Base-by-base conservation (phyloP, 2,888 invertebrate species). In the Nipponacmea schrenckii region DNA sequence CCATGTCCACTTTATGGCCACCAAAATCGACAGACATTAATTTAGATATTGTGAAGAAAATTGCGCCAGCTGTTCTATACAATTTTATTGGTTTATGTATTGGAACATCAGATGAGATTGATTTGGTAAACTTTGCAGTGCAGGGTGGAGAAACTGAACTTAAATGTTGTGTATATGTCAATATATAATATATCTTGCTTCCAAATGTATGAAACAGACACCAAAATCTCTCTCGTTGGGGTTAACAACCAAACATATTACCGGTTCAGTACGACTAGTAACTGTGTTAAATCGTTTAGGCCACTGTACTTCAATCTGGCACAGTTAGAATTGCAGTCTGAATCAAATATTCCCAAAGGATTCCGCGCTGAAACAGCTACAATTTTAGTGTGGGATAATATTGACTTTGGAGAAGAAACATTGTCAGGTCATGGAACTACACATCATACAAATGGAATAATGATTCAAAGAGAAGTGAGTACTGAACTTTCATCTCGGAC, bases 391-490 rank as follows among this genome's bases (percentile, higher is more conserved):
- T 56, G 56, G 56, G 56, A 56, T 4, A 56, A 56, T 56, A 56
- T 56, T 15, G 56, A 56, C 20, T 56, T 56, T 56, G 56, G 56
- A 56, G 56, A 56, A 20, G 56, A 56, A 56, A 56, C 56, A 10
- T 1, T 50, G 0, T 50, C 50, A 1, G 50, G 50, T 1, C 14
- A 17, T 14, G 50, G 50, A 8, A 50, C 50, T 14, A 50, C 50
- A 14, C 50, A 50, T 15, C 50, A 50, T 20, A 50, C 50, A 14
- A 50, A 50, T 50, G 50, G 50, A 17, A 50, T 50, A 8, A 50
- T 50, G 50, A 20, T 50, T 50, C 50, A 50, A 50, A 50, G n/a
- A 20, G 20, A 10, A 50, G n/a, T 20, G 20, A 17, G 10, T 50
- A 8, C 15, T 17, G 50, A 5, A 20, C n/a, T 2, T 17, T 14